These are phyloP conservation scores for Gorsachius goisagi DNA, from an alignment of 2,113 vertebrate genomes.

Conservation along the genomic window DNA sequence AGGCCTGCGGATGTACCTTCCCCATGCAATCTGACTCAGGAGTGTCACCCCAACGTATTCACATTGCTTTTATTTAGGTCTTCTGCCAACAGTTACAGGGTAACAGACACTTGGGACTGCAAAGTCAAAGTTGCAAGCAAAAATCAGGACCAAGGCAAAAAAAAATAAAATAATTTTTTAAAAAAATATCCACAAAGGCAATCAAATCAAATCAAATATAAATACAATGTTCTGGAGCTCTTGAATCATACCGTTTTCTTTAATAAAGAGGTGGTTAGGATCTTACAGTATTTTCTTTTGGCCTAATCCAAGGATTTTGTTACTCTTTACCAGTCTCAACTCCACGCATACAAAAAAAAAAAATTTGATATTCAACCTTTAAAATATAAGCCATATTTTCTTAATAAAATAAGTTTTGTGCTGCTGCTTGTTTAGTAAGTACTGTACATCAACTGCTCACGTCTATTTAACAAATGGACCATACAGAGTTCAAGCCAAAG, in stretches of 20 bases:
- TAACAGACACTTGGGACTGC: slow-evolving; percentile 55
- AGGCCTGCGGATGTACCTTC: background rate
- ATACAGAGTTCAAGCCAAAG: slow-evolving; percentile 76
- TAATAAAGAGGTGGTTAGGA: slow-evolving; percentile 60
- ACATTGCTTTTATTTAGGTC: slow-evolving; percentile 68
- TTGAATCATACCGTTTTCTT: slow-evolving; percentile 58
- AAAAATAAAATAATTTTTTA: background rate
- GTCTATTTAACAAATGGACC: slow-evolving; percentile 74
- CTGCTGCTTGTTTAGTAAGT: slow-evolving; percentile 74
- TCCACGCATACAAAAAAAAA: slow-evolving; percentile 40
- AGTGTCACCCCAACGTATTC: slow-evolving; percentile 25
- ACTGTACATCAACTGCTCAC: slow-evolving; percentile 75
- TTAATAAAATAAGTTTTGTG: slow-evolving; percentile 79
- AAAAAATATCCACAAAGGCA: slow-evolving; percentile 14
- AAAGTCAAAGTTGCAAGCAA: slow-evolving; percentile 48
- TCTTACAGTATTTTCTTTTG: slow-evolving; percentile 59
- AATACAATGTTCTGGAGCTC: slow-evolving; percentile 56
- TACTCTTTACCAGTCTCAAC: slow-evolving; percentile 51
- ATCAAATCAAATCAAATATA: slow-evolving; percentile 36
- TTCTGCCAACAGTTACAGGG: slow-evolving; percentile 64
- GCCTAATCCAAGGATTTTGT: slow-evolving; percentile 60
- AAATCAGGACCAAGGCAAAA: slow-evolving; percentile 52
- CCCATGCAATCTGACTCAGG: background rate
- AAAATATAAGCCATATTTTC: slow-evolving; percentile 75
- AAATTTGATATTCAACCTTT: slow-evolving; percentile 61